Evolutionary conservation across 2,113 vertebrate species (phyloP).

Genomic region (Castor canadensis): DNA sequence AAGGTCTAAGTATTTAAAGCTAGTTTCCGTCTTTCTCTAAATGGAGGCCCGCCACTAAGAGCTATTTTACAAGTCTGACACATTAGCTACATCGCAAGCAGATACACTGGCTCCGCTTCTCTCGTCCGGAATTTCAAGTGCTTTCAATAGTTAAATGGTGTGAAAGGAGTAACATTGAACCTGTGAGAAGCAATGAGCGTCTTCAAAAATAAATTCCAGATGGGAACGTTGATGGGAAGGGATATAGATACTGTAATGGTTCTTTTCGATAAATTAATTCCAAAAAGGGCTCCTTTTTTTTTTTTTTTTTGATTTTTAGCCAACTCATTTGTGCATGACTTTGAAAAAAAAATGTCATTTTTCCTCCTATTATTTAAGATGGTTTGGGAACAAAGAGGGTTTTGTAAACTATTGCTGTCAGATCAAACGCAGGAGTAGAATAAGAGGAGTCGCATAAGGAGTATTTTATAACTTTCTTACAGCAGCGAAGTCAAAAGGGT

Average conservation of each 20-base stretch:
- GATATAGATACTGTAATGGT: slow-evolving; percentile 79
- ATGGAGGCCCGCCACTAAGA: slow-evolving; percentile 88
- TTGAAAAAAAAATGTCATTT: neutral
- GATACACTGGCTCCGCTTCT: slow-evolving; percentile 86
- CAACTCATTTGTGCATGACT: slow-evolving; percentile 57
- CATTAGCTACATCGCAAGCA: slow-evolving; percentile 91
- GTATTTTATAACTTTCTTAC: slow-evolving; percentile 71
- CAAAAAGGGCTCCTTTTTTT: slow-evolving; percentile 55
- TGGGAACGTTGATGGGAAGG: slow-evolving; percentile 83
- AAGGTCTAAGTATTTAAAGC: slow-evolving; percentile 97
- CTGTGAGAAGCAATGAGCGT: slow-evolving; percentile 86
- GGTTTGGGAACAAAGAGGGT: slow-evolving; percentile 35
- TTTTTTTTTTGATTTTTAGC: slow-evolving; percentile 24
- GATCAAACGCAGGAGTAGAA: slow-evolving; percentile 67
- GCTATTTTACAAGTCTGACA: slow-evolving; percentile 96
- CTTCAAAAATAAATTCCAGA: slow-evolving; percentile 93
- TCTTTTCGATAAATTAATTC: slow-evolving; percentile 72
- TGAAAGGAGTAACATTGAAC: slow-evolving; percentile 85
- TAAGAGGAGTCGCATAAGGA: slow-evolving; percentile 52
- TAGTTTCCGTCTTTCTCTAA: slow-evolving; percentile 91
- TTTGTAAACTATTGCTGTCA: slow-evolving; percentile 65
- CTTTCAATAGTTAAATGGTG: slow-evolving; percentile 86
- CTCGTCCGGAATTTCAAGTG: slow-evolving; percentile 88
- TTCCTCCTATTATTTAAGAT: slow-evolving; percentile 67
- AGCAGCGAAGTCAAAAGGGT: slow-evolving; percentile 37